phyloP scores from a whole-genome alignment of 2,797 vertebrate species.

The Saxicola maurus region DNA sequence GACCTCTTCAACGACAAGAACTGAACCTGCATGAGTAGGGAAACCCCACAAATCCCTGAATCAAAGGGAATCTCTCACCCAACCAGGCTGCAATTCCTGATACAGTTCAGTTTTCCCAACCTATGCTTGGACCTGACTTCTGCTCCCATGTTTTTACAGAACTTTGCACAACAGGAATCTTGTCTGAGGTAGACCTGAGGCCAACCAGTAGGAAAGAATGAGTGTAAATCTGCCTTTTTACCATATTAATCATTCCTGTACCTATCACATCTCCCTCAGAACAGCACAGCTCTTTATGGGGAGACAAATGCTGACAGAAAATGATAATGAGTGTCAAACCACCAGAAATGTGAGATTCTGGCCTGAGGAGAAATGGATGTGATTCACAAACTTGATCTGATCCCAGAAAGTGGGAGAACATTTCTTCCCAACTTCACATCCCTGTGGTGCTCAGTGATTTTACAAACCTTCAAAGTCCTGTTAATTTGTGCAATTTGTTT shows the following conservation, averaged over 20 bases:
- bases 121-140: neutral
- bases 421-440: neutral
- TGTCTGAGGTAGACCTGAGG: neutral
- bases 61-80: neutral
- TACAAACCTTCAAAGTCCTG: neutral
- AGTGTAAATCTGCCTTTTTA: neutral
- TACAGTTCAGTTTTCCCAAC: neutral
- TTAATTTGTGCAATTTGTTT: neutral
- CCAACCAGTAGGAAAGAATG: neutral
- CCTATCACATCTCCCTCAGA: neutral
- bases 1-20: neutral
- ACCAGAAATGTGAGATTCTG: neutral
- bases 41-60: neutral
- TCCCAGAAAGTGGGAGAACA: neutral
- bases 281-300: neutral
- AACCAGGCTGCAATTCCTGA: neutral
- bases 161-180: neutral
- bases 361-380: neutral
- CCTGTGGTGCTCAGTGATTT: neutral
- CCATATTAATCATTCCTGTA: neutral
- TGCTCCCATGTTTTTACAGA: neutral
- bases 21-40: neutral
- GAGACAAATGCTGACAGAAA: neutral
- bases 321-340: neutral
- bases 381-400: neutral